Percentiles rank a stretch among this genome's conserved stretches.
Evolutionary conservation across 2,888 invertebrate genomes (phyloP).

Genomic region (Sesia apiformis): DNA sequence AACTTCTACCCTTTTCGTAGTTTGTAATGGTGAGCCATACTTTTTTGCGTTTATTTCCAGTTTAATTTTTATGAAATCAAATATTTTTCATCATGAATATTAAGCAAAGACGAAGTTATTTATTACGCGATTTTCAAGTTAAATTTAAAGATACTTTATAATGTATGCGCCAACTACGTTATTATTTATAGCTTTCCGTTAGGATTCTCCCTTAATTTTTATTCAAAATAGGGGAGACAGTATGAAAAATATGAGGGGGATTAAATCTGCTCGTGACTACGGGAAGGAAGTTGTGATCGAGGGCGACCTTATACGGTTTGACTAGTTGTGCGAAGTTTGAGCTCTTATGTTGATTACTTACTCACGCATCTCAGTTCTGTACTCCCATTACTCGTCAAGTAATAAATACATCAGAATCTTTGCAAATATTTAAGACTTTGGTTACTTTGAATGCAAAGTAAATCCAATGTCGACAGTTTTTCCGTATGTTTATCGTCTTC

Average conservation of each 20-base stretch:
- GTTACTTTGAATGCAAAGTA: too few species aligned
- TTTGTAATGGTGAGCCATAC: too few species aligned
- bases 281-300: constrained; percentile 41
- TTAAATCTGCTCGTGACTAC: constrained; percentile 17
- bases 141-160: background rate
- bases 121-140: too few species aligned
- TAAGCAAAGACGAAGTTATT: too few species aligned
- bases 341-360: constrained; percentile 11
- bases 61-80: background rate
- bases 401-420: background rate
- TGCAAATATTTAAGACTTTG: too few species aligned
- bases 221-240: constrained; percentile 28
- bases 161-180: constrained; percentile 30
- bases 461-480: too few species aligned
- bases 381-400: background rate
- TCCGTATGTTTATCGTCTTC: too few species aligned
- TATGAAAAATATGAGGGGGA: constrained; percentile 27
- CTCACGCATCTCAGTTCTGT: background rate
- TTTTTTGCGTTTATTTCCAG: background rate
- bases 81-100: background rate
- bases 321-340: constrained; percentile 24
- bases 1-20: too few species aligned
- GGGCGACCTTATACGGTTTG: constrained; percentile 41
- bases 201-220: constrained; percentile 26
- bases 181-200: constrained; percentile 46